These are phyloP conservation scores for Anneissia japonica DNA, from an alignment of 35 echinoderm and acorn worm genomes.

Conservation along the genomic window DNA sequence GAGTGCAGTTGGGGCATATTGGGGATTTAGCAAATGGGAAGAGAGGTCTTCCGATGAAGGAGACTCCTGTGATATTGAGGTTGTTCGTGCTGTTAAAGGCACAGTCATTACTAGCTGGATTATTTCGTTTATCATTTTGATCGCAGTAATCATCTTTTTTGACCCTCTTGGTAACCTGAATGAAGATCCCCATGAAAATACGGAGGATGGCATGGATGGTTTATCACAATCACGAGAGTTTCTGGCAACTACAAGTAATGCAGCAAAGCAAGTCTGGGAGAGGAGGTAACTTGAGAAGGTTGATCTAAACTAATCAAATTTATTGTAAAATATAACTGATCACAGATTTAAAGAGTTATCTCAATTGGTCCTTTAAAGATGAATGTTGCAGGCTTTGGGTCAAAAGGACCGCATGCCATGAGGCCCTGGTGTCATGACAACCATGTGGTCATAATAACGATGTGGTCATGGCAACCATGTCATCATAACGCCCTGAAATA, in stretches of 20 bases:
- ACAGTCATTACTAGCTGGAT: slow-evolving; percentile 70
- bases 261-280: slow-evolving; percentile 37
- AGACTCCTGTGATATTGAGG: slow-evolving; percentile 39
- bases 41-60: slow-evolving; percentile 37
- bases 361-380: too few relatives aligned
- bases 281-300: slow-evolving; percentile 31
- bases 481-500: too few relatives aligned
- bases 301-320: too few relatives aligned
- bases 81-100: slow-evolving; percentile 59
- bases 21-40: slow-evolving; percentile 24
- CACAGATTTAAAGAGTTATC: too few relatives aligned
- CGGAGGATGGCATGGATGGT: not conserved
- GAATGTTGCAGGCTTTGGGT: too few relatives aligned
- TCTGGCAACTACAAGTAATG: not conserved
- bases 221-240: not conserved
- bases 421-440: too few relatives aligned
- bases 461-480: too few relatives aligned
- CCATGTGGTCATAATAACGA: too few relatives aligned
- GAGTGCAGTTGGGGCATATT: slow-evolving; percentile 51
- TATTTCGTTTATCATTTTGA: slow-evolving; percentile 39
- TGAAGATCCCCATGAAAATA: slow-evolving; percentile 36
- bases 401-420: too few relatives aligned
- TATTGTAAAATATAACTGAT: too few relatives aligned
- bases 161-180: slow-evolving; percentile 36
- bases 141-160: slow-evolving; percentile 56